phyloP scores from a whole-genome alignment of 2,888 invertebrate genomes.

The Anarsia innoxiella region DNA sequence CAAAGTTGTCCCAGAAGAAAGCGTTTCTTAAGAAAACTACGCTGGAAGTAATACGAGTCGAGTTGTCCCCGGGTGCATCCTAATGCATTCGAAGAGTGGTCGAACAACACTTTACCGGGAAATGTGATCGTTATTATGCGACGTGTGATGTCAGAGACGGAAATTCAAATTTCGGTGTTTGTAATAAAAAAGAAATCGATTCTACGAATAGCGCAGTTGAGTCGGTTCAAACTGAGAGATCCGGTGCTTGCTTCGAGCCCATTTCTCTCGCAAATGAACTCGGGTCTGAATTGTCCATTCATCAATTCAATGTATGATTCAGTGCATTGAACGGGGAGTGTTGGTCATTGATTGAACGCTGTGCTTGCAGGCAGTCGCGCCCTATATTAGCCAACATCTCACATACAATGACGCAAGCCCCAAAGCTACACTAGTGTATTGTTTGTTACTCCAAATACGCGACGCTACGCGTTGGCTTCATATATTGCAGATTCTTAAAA shows the following conservation, averaged over 20 bases:
- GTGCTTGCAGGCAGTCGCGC: slow-evolving; percentile 1
- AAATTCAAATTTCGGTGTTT: no score
- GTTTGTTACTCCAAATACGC: no score
- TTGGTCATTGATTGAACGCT: slow-evolving; percentile 3
- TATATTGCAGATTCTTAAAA: no score
- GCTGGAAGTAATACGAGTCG: slow-evolving; percentile 33
- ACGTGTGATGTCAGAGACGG: slow-evolving; percentile 31
- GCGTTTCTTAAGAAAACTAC: slow-evolving; percentile 30
- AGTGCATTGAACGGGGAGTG: slow-evolving; percentile 7
- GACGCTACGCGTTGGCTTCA: no score
- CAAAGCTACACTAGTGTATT: no score
- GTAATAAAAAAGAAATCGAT: no score
- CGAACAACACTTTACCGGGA: slow-evolving; percentile 40
- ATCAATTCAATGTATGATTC: slow-evolving; percentile 11
- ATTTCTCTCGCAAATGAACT: no score
- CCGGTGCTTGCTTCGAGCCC: no score
- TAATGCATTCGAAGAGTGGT: slow-evolving; percentile 33
- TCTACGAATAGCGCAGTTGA: no score
- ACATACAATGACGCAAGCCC: not conserved
- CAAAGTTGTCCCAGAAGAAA: slow-evolving; percentile 12
- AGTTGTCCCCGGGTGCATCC: slow-evolving; percentile 33
- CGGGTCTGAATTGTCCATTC: slow-evolving; percentile 8
- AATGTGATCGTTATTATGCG: slow-evolving; percentile 45
- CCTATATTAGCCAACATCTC: slow-evolving; percentile 8
- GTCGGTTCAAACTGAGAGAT: no score